Evolutionary conservation across 2,797 vertebrate genomes (phyloP).

Genomic region (Sylvia borin): DNA sequence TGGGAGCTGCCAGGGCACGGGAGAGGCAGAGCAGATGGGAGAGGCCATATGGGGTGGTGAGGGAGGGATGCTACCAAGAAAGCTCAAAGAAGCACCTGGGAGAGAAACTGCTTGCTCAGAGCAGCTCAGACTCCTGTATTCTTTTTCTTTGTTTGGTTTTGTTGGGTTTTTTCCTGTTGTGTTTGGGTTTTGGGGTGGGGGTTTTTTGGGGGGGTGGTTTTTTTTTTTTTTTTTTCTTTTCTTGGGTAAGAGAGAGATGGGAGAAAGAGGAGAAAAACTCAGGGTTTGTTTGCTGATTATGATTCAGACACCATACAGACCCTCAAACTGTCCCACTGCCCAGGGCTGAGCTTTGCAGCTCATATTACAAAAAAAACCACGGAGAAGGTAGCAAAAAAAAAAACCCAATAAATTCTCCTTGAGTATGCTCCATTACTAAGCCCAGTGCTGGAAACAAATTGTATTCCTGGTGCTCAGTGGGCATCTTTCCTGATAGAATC

Average conservation of each 20-base stretch:
- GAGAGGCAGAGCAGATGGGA: constrained; percentile 27
- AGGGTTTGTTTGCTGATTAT: background rate
- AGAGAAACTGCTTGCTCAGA: background rate
- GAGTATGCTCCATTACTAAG: background rate
- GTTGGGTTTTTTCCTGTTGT: too few species aligned
- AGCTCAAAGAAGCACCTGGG: constrained; percentile 1
- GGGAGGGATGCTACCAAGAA: constrained; percentile 6
- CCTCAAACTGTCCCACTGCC: background rate
- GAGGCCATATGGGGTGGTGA: constrained; percentile 2
- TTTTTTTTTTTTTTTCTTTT: too few species aligned
- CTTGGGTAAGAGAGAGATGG: background rate
- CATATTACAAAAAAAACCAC: background rate
- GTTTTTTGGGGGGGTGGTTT: too few species aligned
- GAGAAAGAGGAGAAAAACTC: background rate
- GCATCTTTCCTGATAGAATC: background rate
- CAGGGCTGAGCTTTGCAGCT: background rate
- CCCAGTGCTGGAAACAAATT: background rate
- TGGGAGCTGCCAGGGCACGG: background rate
- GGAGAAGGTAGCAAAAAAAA: background rate
- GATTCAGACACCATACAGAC: background rate
- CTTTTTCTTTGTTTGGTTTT: background rate
- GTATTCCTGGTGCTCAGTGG: background rate
- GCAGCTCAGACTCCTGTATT: background rate
- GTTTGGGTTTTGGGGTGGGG: too few species aligned
- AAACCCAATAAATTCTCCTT: background rate